Evolutionary conservation across 1,140 invertebrate genomes (phyloP), one percentile per base, ranked within the genome.

Genomic region (Drosophila elegans): DNA sequence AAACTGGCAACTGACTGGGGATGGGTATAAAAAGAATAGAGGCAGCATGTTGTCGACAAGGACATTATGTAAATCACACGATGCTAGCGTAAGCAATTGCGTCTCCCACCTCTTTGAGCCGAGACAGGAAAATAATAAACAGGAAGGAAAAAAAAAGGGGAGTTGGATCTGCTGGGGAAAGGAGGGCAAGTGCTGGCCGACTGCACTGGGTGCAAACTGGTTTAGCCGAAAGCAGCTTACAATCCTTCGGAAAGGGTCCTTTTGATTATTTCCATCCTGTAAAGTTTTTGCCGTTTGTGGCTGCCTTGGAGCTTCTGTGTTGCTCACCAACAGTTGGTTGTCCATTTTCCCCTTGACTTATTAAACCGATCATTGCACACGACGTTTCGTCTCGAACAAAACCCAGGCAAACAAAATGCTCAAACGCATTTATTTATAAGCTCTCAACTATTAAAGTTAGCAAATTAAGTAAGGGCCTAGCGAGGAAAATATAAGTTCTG

Each of bases 331-430:
- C 39, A 66, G 41, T 62, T 79, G 68, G 75, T 60, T 63, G 34
- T 66, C 44, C 54, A 36, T 61, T 42, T 44, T 44, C 9, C 56
- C 51, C 60, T 36, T 89, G 84, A 89, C 80, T 85, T 89, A 89
- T 89, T 89, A 89, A 89, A 89, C 71, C 84, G 81, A 90, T 90
- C 80, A 89, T 89, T 90, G 85, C 74, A 72, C 66, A 80, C 66
- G 84, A 89, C 84, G 54, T 61, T 55, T 60, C 74, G 49, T 32
- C 74, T 62, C 51, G 62, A 48, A 60, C 63, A 69, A 81, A 85
- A 66, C 34, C 32, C 27, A 56, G 55, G 41, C 62, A 83, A 85
- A 75, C 61, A 68, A 64, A 44, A 44, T 55, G 39, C 46, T n/a
- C 51, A 2, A 32, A 3, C 29, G 1, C 29, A 32, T 7, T 32